phyloP scores from a whole-genome alignment of 2,797 vertebrate species.

The Peromyscus melanophrys region DNA sequence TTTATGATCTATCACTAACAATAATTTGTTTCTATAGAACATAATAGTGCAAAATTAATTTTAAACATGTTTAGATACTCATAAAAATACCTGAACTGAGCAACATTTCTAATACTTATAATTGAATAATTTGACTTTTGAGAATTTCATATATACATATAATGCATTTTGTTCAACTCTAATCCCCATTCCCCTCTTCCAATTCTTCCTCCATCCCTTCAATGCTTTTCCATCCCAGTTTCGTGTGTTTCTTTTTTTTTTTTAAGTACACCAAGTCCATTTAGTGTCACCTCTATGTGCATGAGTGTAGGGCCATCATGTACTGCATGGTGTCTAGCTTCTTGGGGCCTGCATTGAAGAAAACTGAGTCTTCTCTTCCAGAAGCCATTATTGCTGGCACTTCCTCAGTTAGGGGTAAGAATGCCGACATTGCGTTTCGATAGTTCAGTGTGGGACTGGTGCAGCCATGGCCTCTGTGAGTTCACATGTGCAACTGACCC shows the following conservation, averaged over 20 bases:
- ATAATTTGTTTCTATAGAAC: background rate
- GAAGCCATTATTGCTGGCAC: background rate
- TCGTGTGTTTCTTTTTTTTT: background rate
- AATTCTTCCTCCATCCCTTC: background rate
- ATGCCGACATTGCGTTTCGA: background rate
- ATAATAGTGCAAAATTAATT: constrained; percentile 29
- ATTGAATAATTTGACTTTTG: background rate
- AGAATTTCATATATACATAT: background rate
- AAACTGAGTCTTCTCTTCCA: background rate
- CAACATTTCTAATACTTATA: background rate
- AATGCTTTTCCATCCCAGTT: background rate
- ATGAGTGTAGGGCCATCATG: too few relatives aligned
- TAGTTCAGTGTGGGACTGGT: background rate
- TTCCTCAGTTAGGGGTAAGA: background rate
- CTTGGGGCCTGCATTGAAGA: background rate
- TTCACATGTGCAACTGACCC: background rate
- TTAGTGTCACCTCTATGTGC: background rate
- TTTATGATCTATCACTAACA: constrained; percentile 30
- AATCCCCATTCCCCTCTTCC: background rate
- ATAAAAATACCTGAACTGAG: background rate
- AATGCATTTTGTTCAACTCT: background rate
- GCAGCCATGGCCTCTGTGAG: background rate
- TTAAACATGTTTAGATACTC: constrained; percentile 23
- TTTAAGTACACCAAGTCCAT: background rate
- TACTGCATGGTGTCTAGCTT: too few relatives aligned